Conservation (phyloP, 2,888 invertebrate species). For the Tetragonula carbonaria region DNA sequence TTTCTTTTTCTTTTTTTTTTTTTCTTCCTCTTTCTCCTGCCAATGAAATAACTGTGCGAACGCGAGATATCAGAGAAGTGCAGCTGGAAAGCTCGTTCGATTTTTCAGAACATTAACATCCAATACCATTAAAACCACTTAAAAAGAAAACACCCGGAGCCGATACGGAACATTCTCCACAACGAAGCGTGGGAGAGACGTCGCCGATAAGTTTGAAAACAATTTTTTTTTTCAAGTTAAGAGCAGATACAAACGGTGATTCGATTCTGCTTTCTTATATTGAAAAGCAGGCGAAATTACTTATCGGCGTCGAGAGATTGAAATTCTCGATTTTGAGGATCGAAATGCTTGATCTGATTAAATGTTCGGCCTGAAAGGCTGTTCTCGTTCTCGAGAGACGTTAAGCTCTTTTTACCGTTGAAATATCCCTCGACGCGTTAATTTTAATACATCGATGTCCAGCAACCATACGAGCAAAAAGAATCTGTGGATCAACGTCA, state of each 20-base stretch:
- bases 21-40: not conserved
- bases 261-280: not conserved
- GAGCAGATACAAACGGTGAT: not conserved
- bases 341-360: not conserved
- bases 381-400: not conserved
- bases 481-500: not conserved
- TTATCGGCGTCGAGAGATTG: not conserved
- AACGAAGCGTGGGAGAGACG: not conserved
- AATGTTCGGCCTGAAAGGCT: not conserved
- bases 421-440: not conserved
- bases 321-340: not conserved
- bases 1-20: too few species aligned
- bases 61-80: not conserved
- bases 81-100: not conserved
- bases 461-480: not conserved
- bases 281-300: not conserved
- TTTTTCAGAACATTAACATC: conserved; percentile 19
- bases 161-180: not conserved
- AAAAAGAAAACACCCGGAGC: not conserved
- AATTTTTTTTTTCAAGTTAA: not conserved
- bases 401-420: not conserved
- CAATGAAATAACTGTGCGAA: not conserved
- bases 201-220: not conserved
- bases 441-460: not conserved
- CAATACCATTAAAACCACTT: conserved; percentile 5